A percentile compares a stretch with the other conserved stretches of the same genome.
These are phyloP conservation scores for Hippocampus comes DNA, from an alignment of 2,113 vertebrate genomes.

Conservation along the genomic window DNA sequence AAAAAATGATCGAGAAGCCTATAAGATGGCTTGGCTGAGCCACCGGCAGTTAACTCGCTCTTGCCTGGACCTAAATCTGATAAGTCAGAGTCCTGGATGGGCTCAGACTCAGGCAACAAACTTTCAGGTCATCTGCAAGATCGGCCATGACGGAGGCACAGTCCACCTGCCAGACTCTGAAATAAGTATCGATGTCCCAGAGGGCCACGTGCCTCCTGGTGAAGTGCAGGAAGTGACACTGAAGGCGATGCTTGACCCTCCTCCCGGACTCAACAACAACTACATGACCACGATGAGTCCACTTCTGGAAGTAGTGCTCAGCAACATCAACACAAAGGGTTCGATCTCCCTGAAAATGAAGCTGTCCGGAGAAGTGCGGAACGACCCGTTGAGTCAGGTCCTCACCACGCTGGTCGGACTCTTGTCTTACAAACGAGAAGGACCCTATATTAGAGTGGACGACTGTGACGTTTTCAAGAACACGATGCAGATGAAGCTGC, in stretches of 20 bases:
- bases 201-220: slow-evolving; percentile 82
- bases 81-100: slow-evolving; percentile 90
- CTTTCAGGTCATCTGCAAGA: slow-evolving; percentile 77
- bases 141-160: slow-evolving; percentile 82
- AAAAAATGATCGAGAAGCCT: slow-evolving; percentile 87
- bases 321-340: slow-evolving; percentile 81
- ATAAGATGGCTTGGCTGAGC: slow-evolving; percentile 93
- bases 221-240: slow-evolving; percentile 86
- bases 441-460: slow-evolving; percentile 83
- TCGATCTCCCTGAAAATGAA: slow-evolving; percentile 84
- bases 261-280: slow-evolving; percentile 81
- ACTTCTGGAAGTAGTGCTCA: slow-evolving; percentile 83
- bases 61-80: slow-evolving; percentile 84
- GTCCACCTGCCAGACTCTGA: slow-evolving; percentile 83
- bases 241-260: slow-evolving; percentile 84
- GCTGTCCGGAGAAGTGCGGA: slow-evolving; percentile 83
- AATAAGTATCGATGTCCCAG: slow-evolving; percentile 82
- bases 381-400: slow-evolving; percentile 84
- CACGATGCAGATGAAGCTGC: slow-evolving; percentile 84
- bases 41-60: slow-evolving; percentile 89
- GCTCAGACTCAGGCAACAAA: slow-evolving; percentile 90
- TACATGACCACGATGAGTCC: slow-evolving; percentile 87
- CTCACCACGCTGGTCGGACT: slow-evolving; percentile 85
- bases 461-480: slow-evolving; percentile 82
- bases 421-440: slow-evolving; percentile 78